Conservation (phyloP, 2,797 vertebrate genomes). For the Phrynocephalus vlangalii region DNA sequence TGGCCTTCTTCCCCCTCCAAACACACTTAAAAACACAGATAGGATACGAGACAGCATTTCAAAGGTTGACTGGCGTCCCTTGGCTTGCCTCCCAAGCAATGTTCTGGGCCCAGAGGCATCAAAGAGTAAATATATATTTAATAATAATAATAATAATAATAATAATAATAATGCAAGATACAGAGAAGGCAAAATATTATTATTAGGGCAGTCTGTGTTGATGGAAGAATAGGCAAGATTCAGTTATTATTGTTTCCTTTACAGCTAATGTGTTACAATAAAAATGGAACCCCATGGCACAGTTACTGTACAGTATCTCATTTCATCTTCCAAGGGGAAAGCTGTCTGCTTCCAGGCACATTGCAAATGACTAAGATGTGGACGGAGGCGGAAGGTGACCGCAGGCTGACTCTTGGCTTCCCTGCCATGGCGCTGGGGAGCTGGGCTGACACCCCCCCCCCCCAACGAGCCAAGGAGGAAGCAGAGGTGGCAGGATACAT, state of each 20-base stretch:
- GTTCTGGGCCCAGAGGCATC: slow-evolving; percentile 67
- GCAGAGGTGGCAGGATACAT: not conserved
- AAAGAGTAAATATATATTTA: slow-evolving; percentile 65
- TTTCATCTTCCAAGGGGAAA: slow-evolving; percentile 51
- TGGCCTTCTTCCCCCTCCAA: not conserved
- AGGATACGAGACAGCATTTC: not conserved
- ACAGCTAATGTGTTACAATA: slow-evolving; percentile 73
- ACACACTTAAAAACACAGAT: not conserved
- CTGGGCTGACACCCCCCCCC: not conserved
- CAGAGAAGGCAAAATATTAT: too few species aligned
- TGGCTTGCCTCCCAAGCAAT: slow-evolving; percentile 31
- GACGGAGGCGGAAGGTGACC: slow-evolving; percentile 27
- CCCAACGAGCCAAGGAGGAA: not conserved
- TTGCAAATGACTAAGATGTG: slow-evolving; percentile 62
- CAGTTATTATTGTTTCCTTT: slow-evolving; percentile 53
- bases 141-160: too few species aligned
- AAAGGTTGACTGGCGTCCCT: slow-evolving; percentile 53
- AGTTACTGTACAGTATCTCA: slow-evolving; percentile 71
- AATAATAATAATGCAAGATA: too few species aligned
- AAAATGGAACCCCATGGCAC: slow-evolving; percentile 78
- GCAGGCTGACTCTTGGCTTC: not conserved
- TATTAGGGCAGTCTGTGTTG: too few species aligned
- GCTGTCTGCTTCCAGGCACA: slow-evolving; percentile 66
- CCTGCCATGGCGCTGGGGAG: slow-evolving; percentile 12
- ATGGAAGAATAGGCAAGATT: too few species aligned